Evolutionary conservation across 2,888 invertebrate genomes (phyloP), one percentile per base, ranked within the genome.

Genomic region (Drosophila paramelanica): DNA sequence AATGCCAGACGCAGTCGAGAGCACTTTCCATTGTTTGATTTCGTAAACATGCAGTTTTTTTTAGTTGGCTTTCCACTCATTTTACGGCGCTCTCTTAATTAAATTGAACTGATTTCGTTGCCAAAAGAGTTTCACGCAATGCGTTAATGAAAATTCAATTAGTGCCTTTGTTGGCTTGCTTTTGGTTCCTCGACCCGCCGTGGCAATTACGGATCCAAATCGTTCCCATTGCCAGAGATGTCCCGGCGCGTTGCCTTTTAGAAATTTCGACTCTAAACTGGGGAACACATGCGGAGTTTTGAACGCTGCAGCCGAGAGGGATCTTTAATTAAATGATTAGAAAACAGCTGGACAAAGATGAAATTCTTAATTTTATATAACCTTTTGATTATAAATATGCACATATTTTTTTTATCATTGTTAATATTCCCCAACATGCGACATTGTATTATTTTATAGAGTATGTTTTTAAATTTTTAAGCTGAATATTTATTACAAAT

Each of bases 21-120:
- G 74, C 70, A 81, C 73, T 82, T 82, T 77, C 77, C 81, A 68
- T 79, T 85, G 85, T 82, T 72, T 72, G 49, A 36, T n/a, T 65
- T 67, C 68, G 74, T 68, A 64, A 56, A 70, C 72, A 68, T 70
- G 58, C 56, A 47, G 68, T 68, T 80, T 66, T 69, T 67, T 23
- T 17, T 17, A 50, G 51, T 55, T 64, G 53, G 56, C 60, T 73
- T 82, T 81, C 52, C 60, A 70, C 77, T 77, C 51, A 10, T 64
- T 66, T 76, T 67, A 61, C 49, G 64, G 39, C 11, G 45, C 73
- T 60, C 69, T 60, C 67, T 85, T 82, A 67, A 83, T 85, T 85
- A 73, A 74, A 69, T 61, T 79, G 64, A 65, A 73, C 55, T 60
- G 71, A 65, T 69, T 79, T 50, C 31, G 20, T 43, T 67, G 55